Percentiles rank a stretch among this genome's conserved stretches.
phyloP scores from a whole-genome alignment of 2,888 invertebrate species.

The Dicroscelio sp. region DNA sequence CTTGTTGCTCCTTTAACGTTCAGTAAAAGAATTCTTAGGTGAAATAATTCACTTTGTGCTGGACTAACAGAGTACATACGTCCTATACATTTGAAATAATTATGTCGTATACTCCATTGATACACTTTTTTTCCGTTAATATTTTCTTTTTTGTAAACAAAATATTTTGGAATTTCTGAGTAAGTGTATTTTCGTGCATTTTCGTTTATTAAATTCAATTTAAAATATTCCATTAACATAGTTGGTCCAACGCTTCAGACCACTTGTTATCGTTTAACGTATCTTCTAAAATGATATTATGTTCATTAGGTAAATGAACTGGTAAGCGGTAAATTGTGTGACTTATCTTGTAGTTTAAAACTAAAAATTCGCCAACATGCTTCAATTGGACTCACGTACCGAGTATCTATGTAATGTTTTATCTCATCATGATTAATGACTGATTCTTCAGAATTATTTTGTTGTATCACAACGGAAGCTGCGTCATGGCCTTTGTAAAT shows the following conservation, averaged over 20 bases:
- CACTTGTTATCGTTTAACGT: constrained; percentile 33
- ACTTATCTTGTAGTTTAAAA: constrained; percentile 1
- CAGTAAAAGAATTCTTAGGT: constrained; percentile 85
- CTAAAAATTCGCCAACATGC: constrained; percentile 67
- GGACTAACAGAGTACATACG: too few relatives aligned
- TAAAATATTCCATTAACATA: constrained; percentile 67
- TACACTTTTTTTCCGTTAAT: constrained; percentile 26
- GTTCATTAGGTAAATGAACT: constrained; percentile 53
- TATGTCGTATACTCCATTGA: constrained; percentile 63
- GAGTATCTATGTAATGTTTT: constrained; percentile 47
- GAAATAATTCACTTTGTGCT: constrained; percentile 84
- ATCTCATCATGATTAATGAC: constrained; percentile 53
- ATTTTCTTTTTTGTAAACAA: constrained; percentile 63
- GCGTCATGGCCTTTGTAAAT: background rate
- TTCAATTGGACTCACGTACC: constrained; percentile 74
- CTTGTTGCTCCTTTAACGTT: constrained; percentile 81
- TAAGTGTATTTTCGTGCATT: constrained; percentile 66
- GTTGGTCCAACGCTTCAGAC: constrained; percentile 43
- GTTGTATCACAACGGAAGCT: constrained; percentile 34
- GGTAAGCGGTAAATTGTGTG: constrained; percentile 15
- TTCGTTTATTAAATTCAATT: constrained; percentile 29
- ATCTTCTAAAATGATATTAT: constrained; percentile 55
- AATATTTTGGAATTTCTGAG: constrained; percentile 64
- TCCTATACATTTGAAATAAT: constrained; percentile 78
- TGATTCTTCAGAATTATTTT: constrained; percentile 4